phyloP scores from a whole-genome alignment of 35 echinoderm and acorn worm species.

The Ophioderma brevispina region DNA sequence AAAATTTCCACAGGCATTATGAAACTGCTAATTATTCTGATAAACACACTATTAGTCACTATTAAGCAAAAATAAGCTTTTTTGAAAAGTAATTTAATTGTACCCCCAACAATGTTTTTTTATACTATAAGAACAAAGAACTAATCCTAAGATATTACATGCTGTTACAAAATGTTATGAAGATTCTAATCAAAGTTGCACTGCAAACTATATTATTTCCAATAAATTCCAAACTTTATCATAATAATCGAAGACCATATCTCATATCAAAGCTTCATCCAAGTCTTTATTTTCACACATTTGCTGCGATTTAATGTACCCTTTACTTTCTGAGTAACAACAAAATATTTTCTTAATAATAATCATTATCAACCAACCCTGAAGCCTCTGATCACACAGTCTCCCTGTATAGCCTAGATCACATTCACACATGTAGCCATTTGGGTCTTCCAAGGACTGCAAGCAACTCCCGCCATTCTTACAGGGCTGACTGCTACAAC shows the following conservation, averaged over 20 bases:
- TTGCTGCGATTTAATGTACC: neutral
- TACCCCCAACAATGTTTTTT: too few relatives aligned
- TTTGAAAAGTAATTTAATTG: too few relatives aligned
- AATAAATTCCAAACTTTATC: too few relatives aligned
- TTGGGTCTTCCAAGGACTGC: neutral
- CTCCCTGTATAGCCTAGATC: slow-evolving; percentile 33
- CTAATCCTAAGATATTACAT: too few relatives aligned
- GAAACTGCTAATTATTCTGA: too few relatives aligned
- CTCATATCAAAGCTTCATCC: neutral
- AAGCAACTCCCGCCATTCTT: slow-evolving; percentile 33
- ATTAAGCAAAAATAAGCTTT: too few relatives aligned
- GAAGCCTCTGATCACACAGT: slow-evolving; percentile 41
- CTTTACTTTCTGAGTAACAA: neutral
- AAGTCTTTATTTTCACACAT: neutral
- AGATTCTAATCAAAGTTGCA: too few relatives aligned
- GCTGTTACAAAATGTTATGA: too few relatives aligned
- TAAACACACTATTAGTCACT: too few relatives aligned
- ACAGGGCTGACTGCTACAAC: slow-evolving; percentile 27
- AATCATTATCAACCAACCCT: slow-evolving; percentile 26
- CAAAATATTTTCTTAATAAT: neutral
- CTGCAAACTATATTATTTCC: too few relatives aligned
- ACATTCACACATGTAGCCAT: slow-evolving; percentile 45
- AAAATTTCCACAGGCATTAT: too few relatives aligned
- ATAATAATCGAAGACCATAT: neutral
- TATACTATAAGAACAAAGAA: too few relatives aligned